Evolutionary conservation across 2,113 vertebrate species (phyloP).

Genomic region (Gopherus evgoodei): DNA sequence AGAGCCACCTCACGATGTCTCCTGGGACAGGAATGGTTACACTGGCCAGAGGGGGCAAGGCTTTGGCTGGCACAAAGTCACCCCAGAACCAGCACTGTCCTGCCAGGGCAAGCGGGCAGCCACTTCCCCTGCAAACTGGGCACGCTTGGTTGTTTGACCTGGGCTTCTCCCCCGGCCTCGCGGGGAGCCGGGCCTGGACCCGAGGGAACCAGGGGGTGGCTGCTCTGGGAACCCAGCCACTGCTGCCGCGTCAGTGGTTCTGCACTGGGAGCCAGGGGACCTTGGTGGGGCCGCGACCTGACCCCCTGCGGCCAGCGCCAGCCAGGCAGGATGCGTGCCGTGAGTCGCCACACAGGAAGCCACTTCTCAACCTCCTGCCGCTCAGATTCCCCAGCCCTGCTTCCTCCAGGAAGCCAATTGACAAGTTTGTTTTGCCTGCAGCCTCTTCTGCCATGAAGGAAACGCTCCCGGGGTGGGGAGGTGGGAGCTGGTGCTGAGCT

Average conservation of each 20-base stretch:
- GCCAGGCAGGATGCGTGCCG: not conserved
- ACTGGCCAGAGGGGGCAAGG: too few species aligned
- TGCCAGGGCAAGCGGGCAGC: too few species aligned
- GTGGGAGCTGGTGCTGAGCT: not conserved
- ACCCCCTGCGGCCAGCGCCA: not conserved
- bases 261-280: not conserved
- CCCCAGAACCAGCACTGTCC: too few species aligned
- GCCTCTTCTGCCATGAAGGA: not conserved
- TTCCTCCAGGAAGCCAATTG: not conserved
- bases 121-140: too few species aligned
- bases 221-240: too few species aligned
- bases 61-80: not conserved
- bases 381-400: not conserved
- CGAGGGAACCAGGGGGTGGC: too few species aligned
- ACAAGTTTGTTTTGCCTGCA: not conserved
- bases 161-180: too few species aligned
- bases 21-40: not conserved
- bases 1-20: not conserved
- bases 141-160: too few species aligned
- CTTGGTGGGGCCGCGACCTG: too few species aligned
- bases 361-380: not conserved
- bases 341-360: not conserved
- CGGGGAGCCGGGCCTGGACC: too few species aligned
- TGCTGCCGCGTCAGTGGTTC: too few species aligned
- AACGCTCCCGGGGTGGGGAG: not conserved